Base-by-base conservation (phyloP, 2,888 invertebrate species). In the Galerucella calmariensis region DNA sequence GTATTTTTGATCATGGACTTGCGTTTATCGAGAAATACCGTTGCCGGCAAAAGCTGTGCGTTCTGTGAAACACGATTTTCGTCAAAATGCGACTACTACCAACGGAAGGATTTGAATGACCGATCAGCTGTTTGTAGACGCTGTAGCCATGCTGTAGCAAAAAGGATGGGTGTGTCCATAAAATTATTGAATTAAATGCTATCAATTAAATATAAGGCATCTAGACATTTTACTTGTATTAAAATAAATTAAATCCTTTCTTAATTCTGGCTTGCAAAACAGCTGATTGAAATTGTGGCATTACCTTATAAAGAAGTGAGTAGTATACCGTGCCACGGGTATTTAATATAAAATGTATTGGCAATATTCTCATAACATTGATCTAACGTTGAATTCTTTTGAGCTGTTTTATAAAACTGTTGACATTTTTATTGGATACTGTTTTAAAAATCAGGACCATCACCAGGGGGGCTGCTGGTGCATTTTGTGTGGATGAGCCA, bases 21-120 rank as follows among this genome's bases (percentile, higher is more conserved):
- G 41, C 20, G 41, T 67, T 67, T 53, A 16, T 67, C 16, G 20
- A 11, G 48, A 46, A 35, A 61, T 35, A 61, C 27, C 61, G 61
- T 59, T 59, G 58, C 24, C 58, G 27, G 27, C 5, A 61, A 20
- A 56, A 10, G n/a, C 59, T 14, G 12, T 9, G 61, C 35, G 27
- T 27, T 61, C 35, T 61, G 10, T 35, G 35, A 35, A 35, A 35
- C 35, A 35, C 35, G 35, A 35, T 35, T 35, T 35, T 35, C 35
- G 5, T 35, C 6, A 35, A 35, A 35, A 35, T 41, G 35, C 8
- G 35, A 27, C 5, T 59, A 16, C 27, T 59, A 59, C 58, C 58
- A 59, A 59, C 58, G 12, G 24, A 59, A 10, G 11, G 24, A 59
- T 59, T 51, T 51, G n/a, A 51, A 51, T n/a, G 6, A n/a, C 51